Percentiles rank a stretch among this genome's conserved stretches.
Evolutionary conservation across 2,888 invertebrate species (phyloP).

Genomic region (Aricia artaxerxes): DNA sequence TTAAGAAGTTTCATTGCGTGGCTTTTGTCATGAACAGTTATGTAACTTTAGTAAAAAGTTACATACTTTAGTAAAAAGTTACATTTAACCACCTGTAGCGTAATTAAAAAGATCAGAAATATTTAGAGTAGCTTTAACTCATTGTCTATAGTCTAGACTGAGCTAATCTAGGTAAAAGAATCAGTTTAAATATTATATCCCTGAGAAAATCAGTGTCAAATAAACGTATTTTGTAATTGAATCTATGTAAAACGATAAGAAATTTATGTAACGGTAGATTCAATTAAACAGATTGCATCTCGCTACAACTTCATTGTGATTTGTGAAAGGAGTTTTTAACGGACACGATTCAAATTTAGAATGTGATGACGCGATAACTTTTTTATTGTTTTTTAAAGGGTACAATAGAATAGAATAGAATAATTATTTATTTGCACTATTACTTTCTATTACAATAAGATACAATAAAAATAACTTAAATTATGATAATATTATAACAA

Average conservation of each 20-base stretch:
- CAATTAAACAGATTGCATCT: not conserved
- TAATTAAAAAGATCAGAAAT: not conserved
- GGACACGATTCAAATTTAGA: not conserved
- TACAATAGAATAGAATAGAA: not conserved
- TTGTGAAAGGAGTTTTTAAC: not conserved
- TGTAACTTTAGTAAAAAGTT: no score
- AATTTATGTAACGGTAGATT: conserved; percentile 2
- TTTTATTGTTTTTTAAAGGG: not conserved
- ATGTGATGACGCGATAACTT: not conserved
- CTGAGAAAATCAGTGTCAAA: not conserved
- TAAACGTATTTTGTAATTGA: conserved; percentile 1
- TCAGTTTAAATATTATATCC: not conserved
- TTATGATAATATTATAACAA: no score
- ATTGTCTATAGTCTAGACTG: not conserved
- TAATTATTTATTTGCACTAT: no score
- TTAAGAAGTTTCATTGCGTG: no score
- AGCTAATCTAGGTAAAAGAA: not conserved
- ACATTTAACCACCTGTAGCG: no score
- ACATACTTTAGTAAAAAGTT: no score
- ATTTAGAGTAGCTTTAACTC: no score
- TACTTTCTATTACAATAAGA: no score
- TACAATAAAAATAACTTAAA: no score
- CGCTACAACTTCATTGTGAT: conserved; percentile 3
- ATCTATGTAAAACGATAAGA: not conserved
- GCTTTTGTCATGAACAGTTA: no score